A percentile compares a stretch with the other conserved stretches of the same genome.
Evolutionary conservation across 1,140 invertebrate genomes (phyloP).

Genomic region (Acyrthosiphon pisum): DNA sequence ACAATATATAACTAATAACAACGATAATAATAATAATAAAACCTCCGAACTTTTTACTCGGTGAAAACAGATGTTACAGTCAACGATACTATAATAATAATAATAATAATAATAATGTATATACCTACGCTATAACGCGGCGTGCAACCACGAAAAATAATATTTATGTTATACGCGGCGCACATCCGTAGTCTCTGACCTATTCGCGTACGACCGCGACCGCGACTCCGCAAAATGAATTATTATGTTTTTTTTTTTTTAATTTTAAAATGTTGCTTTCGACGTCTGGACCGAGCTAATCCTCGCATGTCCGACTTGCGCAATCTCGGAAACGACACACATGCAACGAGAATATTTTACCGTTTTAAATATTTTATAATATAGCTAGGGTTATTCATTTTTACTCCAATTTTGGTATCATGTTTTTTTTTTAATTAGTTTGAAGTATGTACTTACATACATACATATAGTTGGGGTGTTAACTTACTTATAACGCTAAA

Average conservation of each 20-base stretch:
- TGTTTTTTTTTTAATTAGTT: too few species aligned
- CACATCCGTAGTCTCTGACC: neutral
- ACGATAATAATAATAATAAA: constrained; percentile 14
- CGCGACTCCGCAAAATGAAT: neutral
- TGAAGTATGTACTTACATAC: too few species aligned
- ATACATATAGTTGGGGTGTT: too few species aligned
- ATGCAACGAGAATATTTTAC: neutral
- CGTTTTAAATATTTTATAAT: neutral
- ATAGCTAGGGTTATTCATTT: neutral
- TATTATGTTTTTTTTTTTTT: neutral
- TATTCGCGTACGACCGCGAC: neutral
- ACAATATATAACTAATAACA: constrained; percentile 21
- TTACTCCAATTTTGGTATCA: neutral
- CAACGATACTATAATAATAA: neutral
- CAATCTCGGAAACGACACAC: neutral
- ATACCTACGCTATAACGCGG: neutral
- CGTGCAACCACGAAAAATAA: neutral
- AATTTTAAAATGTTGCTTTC: neutral
- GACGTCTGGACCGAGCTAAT: neutral
- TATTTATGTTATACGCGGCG: neutral
- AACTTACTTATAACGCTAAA: too few species aligned
- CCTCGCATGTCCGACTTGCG: neutral
- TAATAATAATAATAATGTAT: too few species aligned
- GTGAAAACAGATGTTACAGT: constrained; percentile 33
- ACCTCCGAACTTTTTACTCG: neutral